phyloP scores from a whole-genome alignment of 2,888 invertebrate genomes.

The Byasa hedistus region DNA sequence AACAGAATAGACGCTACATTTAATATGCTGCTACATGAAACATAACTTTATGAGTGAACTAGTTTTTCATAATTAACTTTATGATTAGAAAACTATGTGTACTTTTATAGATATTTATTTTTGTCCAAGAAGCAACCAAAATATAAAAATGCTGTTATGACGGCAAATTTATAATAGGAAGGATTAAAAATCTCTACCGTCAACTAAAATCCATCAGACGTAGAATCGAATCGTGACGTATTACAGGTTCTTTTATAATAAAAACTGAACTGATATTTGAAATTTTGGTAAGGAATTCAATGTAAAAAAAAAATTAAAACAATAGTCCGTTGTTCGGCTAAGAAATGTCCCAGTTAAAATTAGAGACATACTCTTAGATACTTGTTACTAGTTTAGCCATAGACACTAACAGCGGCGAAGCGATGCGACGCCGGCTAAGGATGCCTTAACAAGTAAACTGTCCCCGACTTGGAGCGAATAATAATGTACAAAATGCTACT shows the following conservation, averaged over 20 bases:
- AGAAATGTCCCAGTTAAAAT: conserved; percentile 57
- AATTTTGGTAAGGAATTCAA: neutral
- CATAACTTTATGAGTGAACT: neutral
- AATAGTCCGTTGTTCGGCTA: conserved; percentile 37
- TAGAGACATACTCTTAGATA: conserved; percentile 57
- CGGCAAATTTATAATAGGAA: too few species aligned
- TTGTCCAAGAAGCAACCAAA: too few species aligned
- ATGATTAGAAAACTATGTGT: too few species aligned
- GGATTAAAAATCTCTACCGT: too few species aligned
- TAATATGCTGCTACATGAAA: neutral
- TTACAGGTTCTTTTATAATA: too few species aligned
- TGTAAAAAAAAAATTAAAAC: neutral
- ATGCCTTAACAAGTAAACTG: conserved; percentile 59
- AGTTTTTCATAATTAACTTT: too few species aligned
- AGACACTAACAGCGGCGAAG: conserved; percentile 41
- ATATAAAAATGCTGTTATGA: too few species aligned
- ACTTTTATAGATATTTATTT: too few species aligned
- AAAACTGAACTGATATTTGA: neutral
- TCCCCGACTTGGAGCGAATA: conserved; percentile 43
- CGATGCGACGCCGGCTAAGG: conserved; percentile 36
- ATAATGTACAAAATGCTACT: conserved; percentile 42
- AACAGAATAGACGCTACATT: conserved; percentile 11
- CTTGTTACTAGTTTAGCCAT: conserved; percentile 48
- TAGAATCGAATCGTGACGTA: too few species aligned
- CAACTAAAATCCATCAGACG: too few species aligned